Percentiles rank a stretch among this genome's conserved stretches.
These are phyloP conservation scores for Ascaphus truei DNA, from an alignment of 2,113 vertebrate genomes.

Conservation along the genomic window DNA sequence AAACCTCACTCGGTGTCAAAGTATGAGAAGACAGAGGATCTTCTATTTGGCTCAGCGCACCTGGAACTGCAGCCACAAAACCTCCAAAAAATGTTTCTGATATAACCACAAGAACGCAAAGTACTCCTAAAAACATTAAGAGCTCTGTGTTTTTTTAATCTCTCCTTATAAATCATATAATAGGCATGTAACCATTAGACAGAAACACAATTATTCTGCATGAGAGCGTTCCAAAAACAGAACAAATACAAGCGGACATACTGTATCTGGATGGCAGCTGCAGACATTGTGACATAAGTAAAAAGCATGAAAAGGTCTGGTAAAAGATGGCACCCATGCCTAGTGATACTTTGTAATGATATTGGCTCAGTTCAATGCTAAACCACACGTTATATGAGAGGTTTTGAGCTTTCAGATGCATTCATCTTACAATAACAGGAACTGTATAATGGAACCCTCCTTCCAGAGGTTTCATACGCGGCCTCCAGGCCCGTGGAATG, in stretches of 20 bases:
- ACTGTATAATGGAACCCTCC: no score
- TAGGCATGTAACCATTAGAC: constrained; percentile 7
- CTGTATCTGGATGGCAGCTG: neutral
- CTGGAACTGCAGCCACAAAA: constrained; percentile 17
- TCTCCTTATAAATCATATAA: constrained; percentile 29
- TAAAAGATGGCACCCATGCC: neutral
- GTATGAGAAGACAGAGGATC: constrained; percentile 5
- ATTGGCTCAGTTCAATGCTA: no score
- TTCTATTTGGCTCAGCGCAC: constrained; percentile 15
- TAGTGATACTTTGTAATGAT: neutral
- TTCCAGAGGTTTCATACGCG: neutral
- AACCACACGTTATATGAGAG: no score
- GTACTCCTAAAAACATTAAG: constrained; percentile 18
- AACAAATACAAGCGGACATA: neutral
- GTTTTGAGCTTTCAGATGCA: no score
- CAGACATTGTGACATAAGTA: constrained; percentile 11
- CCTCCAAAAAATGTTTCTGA: constrained; percentile 11
- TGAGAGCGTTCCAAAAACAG: neutral
- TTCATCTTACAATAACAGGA: no score
- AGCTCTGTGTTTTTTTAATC: constrained; percentile 30
- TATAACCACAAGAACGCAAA: constrained; percentile 32
- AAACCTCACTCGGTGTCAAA: neutral
- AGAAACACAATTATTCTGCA: neutral
- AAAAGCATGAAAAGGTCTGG: no score
- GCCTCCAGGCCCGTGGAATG: neutral